Percentiles rank a stretch among this genome's conserved stretches.
Evolutionary conservation across 2,888 invertebrate genomes (phyloP).

Genomic region (Athalia cordata): DNA sequence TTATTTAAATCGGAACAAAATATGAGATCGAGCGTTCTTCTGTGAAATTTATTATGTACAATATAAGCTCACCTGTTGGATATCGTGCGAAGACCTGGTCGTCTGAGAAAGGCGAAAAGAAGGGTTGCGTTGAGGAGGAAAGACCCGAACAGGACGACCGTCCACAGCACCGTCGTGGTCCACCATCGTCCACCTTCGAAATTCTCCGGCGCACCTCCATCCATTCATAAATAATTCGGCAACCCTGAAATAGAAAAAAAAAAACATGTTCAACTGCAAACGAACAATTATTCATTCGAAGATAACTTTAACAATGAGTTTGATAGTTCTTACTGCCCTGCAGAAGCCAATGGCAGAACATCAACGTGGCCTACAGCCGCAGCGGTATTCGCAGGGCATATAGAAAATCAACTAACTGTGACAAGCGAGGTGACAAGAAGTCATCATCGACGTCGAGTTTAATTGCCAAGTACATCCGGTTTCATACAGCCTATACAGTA

Average conservation of each 20-base stretch:
- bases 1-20: not conserved
- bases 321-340: not conserved
- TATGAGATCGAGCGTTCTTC: not conserved
- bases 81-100: constrained; percentile 84
- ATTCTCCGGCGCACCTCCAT: constrained; percentile 71
- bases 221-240: constrained; percentile 72
- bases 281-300: not conserved
- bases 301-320: not conserved
- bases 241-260: constrained; percentile 57
- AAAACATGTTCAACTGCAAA: not conserved
- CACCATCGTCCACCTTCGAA: constrained; percentile 69
- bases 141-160: constrained; percentile 78
- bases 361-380: too few relatives aligned
- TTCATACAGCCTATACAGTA: not conserved
- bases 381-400: not conserved
- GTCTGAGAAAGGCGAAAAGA: constrained; percentile 83
- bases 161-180: constrained; percentile 61
- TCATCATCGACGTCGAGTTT: constrained; percentile 3
- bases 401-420: not conserved
- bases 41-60: not conserved
- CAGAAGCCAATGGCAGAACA: too few relatives aligned
- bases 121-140: constrained; percentile 84
- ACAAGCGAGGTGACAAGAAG: not conserved
- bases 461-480: constrained; percentile 28
- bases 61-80: constrained; percentile 82